Conservation (phyloP, 2,797 vertebrate species). For the Hirundo rustica region DNA sequence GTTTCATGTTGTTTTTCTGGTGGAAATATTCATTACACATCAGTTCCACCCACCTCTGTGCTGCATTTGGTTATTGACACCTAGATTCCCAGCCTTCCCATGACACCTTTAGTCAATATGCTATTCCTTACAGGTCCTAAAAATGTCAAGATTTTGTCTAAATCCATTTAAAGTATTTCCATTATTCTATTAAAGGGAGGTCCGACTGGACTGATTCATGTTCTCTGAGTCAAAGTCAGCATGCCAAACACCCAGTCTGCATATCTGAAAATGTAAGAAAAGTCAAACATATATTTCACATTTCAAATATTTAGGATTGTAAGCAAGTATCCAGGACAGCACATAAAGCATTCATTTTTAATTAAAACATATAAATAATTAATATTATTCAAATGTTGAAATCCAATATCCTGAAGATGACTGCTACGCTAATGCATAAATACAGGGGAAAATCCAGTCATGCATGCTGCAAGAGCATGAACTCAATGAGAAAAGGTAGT, state of each 20-base stretch:
- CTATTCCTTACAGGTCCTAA: background rate
- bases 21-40: background rate
- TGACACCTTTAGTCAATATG: background rate
- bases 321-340: background rate
- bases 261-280: background rate
- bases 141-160: background rate
- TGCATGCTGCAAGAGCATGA: background rate
- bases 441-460: background rate
- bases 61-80: background rate
- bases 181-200: background rate
- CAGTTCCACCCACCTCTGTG: background rate
- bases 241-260: background rate
- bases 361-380: background rate
- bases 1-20: background rate
- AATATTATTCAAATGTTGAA: background rate
- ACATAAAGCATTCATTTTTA: background rate
- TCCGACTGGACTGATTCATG: background rate
- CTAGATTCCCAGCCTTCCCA: background rate
- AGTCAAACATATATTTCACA: background rate
- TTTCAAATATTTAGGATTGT: background rate
- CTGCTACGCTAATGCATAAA: background rate
- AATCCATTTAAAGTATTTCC: background rate
- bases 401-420: background rate
- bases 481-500: background rate
- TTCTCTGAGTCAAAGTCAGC: background rate